A percentile compares a stretch with the other conserved stretches of the same genome.
phyloP scores from a whole-genome alignment of 2,888 invertebrate species.

The Drosophila stalkeri region DNA sequence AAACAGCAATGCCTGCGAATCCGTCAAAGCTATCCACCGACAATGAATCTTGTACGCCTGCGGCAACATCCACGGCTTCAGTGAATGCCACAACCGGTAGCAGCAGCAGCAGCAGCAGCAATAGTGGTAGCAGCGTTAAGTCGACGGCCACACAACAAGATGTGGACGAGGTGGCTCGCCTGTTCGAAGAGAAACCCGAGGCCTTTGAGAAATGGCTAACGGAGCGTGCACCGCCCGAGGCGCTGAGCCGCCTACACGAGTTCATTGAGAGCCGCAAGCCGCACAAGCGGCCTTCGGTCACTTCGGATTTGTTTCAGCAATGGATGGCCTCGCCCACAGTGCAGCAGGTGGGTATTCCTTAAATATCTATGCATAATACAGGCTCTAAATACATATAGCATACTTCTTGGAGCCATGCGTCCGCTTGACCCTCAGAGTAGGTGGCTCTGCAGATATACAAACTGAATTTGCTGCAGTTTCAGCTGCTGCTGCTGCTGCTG shows the following conservation, averaged over 20 bases:
- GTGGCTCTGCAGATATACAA: not conserved
- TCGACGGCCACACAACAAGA: slow-evolving; percentile 75
- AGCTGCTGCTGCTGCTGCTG: not conserved
- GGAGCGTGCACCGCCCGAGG: slow-evolving; percentile 90
- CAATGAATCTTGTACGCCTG: slow-evolving; percentile 27
- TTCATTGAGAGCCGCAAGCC: slow-evolving; percentile 86
- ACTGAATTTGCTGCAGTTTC: not conserved
- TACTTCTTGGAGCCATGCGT: not conserved
- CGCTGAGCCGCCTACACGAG: slow-evolving; percentile 87
- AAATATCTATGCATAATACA: not conserved
- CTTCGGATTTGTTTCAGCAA: slow-evolving; percentile 93
- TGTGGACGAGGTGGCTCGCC: slow-evolving; percentile 84
- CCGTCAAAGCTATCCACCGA: slow-evolving; percentile 35
- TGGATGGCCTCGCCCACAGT: slow-evolving; percentile 92
- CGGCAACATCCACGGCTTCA: slow-evolving; percentile 12
- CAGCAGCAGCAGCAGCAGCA: slow-evolving; percentile 29
- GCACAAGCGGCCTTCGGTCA: slow-evolving; percentile 90
- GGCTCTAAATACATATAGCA: not conserved
- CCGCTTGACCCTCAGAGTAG: not conserved
- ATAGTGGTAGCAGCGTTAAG: slow-evolving; percentile 16
- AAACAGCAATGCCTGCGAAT: slow-evolving; percentile 38
- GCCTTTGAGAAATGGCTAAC: slow-evolving; percentile 91
- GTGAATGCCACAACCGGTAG: slow-evolving; percentile 31
- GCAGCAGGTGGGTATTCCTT: slow-evolving; percentile 87
- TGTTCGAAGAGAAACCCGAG: slow-evolving; percentile 88